A percentile compares a stretch with the other conserved stretches of the same genome.
phyloP scores from a whole-genome alignment of 2,797 vertebrate species.

The Sebastes vulpes region DNA sequence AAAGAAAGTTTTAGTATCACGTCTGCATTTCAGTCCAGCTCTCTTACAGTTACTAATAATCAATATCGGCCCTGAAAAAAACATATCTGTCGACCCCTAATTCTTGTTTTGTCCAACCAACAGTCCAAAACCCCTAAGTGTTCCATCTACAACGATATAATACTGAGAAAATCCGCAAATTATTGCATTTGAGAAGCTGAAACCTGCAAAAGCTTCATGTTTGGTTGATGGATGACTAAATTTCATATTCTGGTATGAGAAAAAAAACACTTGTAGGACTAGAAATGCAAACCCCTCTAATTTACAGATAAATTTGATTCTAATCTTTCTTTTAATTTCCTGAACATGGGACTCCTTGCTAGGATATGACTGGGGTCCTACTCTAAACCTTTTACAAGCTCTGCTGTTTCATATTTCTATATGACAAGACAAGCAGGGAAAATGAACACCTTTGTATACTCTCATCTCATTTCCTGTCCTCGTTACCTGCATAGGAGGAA shows the following conservation, averaged over 20 bases:
- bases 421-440: neutral
- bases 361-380: neutral
- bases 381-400: neutral
- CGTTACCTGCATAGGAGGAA: conserved; percentile 25
- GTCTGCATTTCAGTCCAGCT: neutral
- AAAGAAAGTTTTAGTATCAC: neutral
- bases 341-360: neutral
- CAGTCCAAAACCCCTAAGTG: neutral
- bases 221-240: neutral
- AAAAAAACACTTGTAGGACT: neutral
- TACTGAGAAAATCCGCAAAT: neutral
- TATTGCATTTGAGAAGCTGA: neutral
- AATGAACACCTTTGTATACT: neutral
- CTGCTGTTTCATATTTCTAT: neutral
- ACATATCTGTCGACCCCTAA: neutral
- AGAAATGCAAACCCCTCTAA: neutral
- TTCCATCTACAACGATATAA: neutral
- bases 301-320: neutral
- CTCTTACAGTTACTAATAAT: neutral
- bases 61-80: neutral
- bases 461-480: conserved; percentile 4
- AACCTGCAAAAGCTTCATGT: neutral
- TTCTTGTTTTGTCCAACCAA: neutral
- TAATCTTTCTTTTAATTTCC: conserved; percentile 3
- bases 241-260: neutral